These are phyloP conservation scores for Leptoteleia sp. DNA, from an alignment of 1,140 invertebrate genomes.

Conservation along the genomic window DNA sequence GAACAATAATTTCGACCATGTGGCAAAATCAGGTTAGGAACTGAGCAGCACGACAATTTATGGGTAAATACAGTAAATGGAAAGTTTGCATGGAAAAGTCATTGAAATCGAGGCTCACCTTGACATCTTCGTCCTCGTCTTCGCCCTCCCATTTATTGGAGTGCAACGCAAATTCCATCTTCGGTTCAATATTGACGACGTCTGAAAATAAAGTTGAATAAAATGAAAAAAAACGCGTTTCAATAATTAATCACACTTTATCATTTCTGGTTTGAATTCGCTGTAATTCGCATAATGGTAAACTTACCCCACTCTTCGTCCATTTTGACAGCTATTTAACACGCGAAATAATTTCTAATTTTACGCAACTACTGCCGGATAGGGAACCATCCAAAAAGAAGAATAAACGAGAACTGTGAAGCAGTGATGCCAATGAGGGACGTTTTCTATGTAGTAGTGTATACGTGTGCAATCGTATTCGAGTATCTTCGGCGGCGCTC, in stretches of 20 bases:
- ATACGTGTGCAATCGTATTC: too few relatives aligned
- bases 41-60: constrained; percentile 1
- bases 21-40: constrained; percentile 69
- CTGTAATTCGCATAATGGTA: background rate
- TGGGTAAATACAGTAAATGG: background rate
- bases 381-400: too few relatives aligned
- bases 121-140: constrained; percentile 90
- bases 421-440: too few relatives aligned
- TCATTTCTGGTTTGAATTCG: background rate
- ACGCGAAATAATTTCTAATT: too few relatives aligned
- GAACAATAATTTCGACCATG: constrained; percentile 63
- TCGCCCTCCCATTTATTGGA: constrained; percentile 93
- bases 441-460: too few relatives aligned
- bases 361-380: too few relatives aligned
- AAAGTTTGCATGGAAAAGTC: background rate
- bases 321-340: constrained; percentile 55
- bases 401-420: too few relatives aligned
- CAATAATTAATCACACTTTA: background rate
- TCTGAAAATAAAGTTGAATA: constrained; percentile 70
- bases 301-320: constrained; percentile 64
- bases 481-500: too few relatives aligned
- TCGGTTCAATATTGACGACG: constrained; percentile 75
- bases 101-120: constrained; percentile 82
- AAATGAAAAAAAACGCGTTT: background rate
- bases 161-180: constrained; percentile 74